Evolutionary conservation across 2,113 vertebrate species (phyloP).

Genomic region (Triplophysa tibetana): DNA sequence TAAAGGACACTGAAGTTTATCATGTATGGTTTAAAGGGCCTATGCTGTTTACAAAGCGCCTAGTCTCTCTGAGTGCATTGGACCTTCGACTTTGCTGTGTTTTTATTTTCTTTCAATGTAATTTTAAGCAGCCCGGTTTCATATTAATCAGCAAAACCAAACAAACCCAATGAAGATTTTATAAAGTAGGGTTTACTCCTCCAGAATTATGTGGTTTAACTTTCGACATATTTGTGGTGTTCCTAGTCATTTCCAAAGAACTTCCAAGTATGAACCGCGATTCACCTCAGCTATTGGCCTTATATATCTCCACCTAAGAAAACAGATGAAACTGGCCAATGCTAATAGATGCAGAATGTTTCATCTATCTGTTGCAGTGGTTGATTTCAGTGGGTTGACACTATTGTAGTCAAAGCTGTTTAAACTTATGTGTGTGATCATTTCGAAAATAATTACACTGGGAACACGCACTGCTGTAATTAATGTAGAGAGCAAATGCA

Average conservation of each 20-base stretch:
- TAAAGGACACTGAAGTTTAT: slow-evolving; percentile 18
- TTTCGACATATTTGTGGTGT: not conserved
- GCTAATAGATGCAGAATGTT: slow-evolving; percentile 11
- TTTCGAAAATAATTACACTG: slow-evolving; percentile 9
- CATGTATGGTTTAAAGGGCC: not conserved
- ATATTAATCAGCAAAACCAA: not conserved
- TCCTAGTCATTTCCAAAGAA: not conserved
- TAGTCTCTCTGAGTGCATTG: not conserved
- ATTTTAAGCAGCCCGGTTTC: not conserved
- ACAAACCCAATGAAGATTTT: slow-evolving; percentile 1
- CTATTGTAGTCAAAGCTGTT: slow-evolving; percentile 20
- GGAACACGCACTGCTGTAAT: slow-evolving; percentile 10
- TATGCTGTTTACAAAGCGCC: slow-evolving; percentile 38
- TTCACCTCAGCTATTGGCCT: slow-evolving; percentile 1
- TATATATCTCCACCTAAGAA: slow-evolving; percentile 7
- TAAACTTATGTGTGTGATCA: slow-evolving; percentile 13
- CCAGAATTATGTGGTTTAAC: not conserved
- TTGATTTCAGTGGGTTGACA: slow-evolving; percentile 22
- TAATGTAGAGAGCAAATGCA: slow-evolving; percentile 25
- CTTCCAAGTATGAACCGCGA: not conserved
- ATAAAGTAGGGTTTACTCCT: slow-evolving; percentile 13
- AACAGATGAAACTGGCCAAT: slow-evolving; percentile 11
- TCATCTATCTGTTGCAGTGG: slow-evolving; percentile 5
- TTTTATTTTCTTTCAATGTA: not conserved
- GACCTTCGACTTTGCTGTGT: not conserved